Evolutionary conservation across 2,888 invertebrate genomes (phyloP).

Genomic region (Lathronympha strigana): DNA sequence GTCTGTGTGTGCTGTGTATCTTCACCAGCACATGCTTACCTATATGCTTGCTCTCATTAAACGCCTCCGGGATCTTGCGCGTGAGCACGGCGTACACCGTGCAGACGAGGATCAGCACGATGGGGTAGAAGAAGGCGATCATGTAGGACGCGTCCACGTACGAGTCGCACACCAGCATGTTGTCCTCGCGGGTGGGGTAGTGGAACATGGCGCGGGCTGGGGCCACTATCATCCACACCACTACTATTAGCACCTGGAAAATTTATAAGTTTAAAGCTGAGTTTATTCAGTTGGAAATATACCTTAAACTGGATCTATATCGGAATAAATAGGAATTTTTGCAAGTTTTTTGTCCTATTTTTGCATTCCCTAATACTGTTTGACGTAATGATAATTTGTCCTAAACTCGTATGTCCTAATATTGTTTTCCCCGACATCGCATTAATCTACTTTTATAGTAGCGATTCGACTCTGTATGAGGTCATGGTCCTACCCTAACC

Average conservation of each 20-base stretch:
- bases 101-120: conserved; percentile 94
- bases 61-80: conserved; percentile 98
- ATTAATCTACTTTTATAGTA: too few relatives aligned
- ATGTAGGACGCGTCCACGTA: conserved; percentile 97
- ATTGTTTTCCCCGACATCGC: too few relatives aligned
- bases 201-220: conserved; percentile 95
- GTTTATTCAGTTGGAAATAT: too few relatives aligned
- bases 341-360: too few relatives aligned
- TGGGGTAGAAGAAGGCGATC: conserved; percentile 97
- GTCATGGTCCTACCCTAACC: too few relatives aligned
- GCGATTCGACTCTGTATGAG: too few relatives aligned
- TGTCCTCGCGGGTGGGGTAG: conserved; percentile 96
- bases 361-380: too few relatives aligned
- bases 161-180: conserved; percentile 95
- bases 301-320: too few relatives aligned
- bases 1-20: too few relatives aligned
- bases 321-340: too few relatives aligned
- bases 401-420: too few relatives aligned
- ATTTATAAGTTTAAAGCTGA: not conserved
- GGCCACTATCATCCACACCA: conserved; percentile 95
- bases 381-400: too few relatives aligned
- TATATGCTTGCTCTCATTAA: conserved; percentile 98
- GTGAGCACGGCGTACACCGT: conserved; percentile 98
- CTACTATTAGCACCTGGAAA: conserved; percentile 91
- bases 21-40: conserved; percentile 81